Conservation (phyloP, 2,113 vertebrate species). For the Ageneiosus marmoratus region DNA sequence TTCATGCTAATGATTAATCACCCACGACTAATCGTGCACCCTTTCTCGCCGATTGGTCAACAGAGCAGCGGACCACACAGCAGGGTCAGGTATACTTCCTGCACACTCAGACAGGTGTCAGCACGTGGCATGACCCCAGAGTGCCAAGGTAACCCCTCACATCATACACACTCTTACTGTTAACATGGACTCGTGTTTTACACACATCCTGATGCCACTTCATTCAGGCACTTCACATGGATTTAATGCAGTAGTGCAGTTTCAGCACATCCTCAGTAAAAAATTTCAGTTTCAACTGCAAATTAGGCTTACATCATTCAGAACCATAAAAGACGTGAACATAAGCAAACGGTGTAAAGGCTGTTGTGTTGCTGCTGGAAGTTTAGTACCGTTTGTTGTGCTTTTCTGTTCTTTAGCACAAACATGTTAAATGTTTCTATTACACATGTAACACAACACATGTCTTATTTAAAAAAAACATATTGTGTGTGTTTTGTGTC, state of each 20-base stretch:
- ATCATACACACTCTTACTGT: background rate
- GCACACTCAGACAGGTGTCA: constrained; percentile 57
- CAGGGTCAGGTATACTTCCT: constrained; percentile 58
- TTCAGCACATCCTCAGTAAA: background rate
- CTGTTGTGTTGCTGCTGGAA: background rate
- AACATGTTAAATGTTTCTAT: background rate
- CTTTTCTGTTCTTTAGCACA: background rate
- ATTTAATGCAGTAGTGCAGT: background rate
- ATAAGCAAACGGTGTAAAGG: background rate
- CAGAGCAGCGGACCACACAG: constrained; percentile 57
- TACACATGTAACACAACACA: background rate
- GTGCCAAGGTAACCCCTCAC: constrained; percentile 48
- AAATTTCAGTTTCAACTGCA: too few species aligned
- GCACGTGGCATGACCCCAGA: constrained; percentile 57
- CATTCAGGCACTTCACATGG: background rate
- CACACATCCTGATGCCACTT: background rate
- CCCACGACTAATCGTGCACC: background rate
- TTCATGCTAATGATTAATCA: background rate
- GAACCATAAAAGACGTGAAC: background rate
- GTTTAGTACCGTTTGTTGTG: background rate
- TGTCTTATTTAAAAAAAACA: background rate
- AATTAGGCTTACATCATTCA: background rate
- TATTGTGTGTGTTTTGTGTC: background rate
- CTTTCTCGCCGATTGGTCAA: constrained; percentile 24
- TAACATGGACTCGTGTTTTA: background rate